Evolutionary conservation across 2,113 vertebrate genomes (phyloP), one percentile per base, ranked within the genome.

Genomic region (Syngnathus scovelli): DNA sequence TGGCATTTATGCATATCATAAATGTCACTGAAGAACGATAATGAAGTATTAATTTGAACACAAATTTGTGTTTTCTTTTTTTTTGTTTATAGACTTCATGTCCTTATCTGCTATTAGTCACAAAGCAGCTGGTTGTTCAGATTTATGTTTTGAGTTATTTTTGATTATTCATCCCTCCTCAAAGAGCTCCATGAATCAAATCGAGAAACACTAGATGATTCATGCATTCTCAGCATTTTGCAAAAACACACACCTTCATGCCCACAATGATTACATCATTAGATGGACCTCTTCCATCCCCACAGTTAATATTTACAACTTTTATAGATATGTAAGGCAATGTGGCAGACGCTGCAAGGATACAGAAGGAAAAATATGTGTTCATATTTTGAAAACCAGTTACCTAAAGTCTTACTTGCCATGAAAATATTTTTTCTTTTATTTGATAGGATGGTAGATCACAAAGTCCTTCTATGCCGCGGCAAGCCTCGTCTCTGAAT

Each of bases 181-280:
- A 52, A 23, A 49, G 5, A 46, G 12, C 6, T 71, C 38, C 60
- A 66, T 62, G 62, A 55, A 37, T 58, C 21, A 38, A 18, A 49
- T 11, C 19, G n/a, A n/a, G 18, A 41, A 15, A 12, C 19, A 23
- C 44, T 51, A 43, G 10, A 68, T 70, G 33, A 33, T 33, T 33
- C 27, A 33, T 33, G 27, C 89, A 75, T 81, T 38, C 89, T 76
- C 89, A 91, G 89, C 86, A 88, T 75, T 90, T 91, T 86, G 86
- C 93, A 94, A 95, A 96, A 93, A 95, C 94, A 89, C 93, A 93
- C 89, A 92, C 89, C 90, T 94, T 89, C 85, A 93, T 91, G 85
- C 89, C 89, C 87, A 92, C 89, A 89, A 86, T 83, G 85, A 86
- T 91, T 78, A 82, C 87, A 79, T 86, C 90, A 76, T 87, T 81